These are phyloP conservation scores for Trichechus manatus DNA, from an alignment of 2,113 vertebrate genomes.

Conservation along the genomic window DNA sequence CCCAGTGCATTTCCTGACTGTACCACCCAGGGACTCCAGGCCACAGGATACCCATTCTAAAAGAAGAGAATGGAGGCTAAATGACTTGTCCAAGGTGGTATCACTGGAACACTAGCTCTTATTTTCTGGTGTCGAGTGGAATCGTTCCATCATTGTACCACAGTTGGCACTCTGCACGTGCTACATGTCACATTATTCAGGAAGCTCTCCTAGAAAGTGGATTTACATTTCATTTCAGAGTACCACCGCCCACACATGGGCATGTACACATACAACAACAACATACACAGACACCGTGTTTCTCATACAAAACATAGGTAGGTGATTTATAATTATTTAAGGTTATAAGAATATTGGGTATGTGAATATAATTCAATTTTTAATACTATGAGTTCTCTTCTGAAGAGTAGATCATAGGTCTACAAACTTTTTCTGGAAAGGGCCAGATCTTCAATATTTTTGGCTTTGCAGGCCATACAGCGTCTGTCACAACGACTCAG, in stretches of 20 bases:
- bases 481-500: not conserved
- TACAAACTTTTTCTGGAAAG: not conserved
- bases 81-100: not conserved
- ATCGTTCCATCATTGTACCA: not conserved
- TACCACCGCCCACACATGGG: not conserved
- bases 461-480: fast-evolving
- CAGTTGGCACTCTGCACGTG: not conserved
- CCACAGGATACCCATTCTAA: not conserved
- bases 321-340: conserved; percentile 19
- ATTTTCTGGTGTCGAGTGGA: not conserved
- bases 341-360: not conserved
- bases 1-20: not conserved
- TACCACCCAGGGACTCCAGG: not conserved
- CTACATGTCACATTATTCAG: not conserved
- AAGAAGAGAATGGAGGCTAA: not conserved
- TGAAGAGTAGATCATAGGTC: conserved; percentile 6
- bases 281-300: not conserved
- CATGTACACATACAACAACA: not conserved
- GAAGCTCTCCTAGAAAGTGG: not conserved
- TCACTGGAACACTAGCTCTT: not conserved
- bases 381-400: not conserved
- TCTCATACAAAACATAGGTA: not conserved
- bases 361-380: not conserved
- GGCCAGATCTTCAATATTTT: not conserved
- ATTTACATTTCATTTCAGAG: not conserved